Evolutionary conservation across 2,888 invertebrate genomes (phyloP), one percentile per base, ranked within the genome.

Genomic region (Adelphocoris suturalis): DNA sequence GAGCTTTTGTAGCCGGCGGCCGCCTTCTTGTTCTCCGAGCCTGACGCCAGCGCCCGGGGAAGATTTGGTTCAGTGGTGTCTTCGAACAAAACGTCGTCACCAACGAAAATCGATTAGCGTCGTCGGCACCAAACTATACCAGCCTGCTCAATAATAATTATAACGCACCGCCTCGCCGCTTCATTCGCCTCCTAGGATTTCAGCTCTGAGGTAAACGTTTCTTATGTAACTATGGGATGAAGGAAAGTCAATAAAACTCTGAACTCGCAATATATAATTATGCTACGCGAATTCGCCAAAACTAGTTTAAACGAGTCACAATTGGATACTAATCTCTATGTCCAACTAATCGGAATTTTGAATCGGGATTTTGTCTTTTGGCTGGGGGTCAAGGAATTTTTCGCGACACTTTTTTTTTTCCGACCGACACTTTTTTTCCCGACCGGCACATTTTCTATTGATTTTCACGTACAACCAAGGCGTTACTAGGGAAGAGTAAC

Each of bases 51-150:
- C 23, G 68, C 68, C 68, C 68, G 19, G 23, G 52, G 82, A 82
- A 52, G 82, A 82, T 82, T 82, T 82, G 52, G 82, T 82, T 82
- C 82, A 82, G 82, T 82, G 82, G 52, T 82, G 82, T 82, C 82
- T 23, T 82, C 48, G 82, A 82, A 82, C 82, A 82, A 82, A 82
- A 82, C 82, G 52, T 52, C 82, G 37, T 78, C 78, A 46, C 78
- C 78, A 16, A n/a, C 46, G 46, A 47, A 37, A 78, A 78, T 78
- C 78, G 78, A 78, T 78, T 78, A 78, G n/a, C 47, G 78, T n/a
- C 78, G 78, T 46, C 28, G 11, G 78, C 37, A 47, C 14, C 13
- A 68, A 27, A 68, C 68, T 27, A 68, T 11, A 68, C 68, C 68
- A n/a, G n/a, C 57, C 57, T n/a, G 5, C 57, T n/a, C n/a, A 57